Base-by-base conservation (phyloP, 2,113 vertebrate species). In the Mesoclemmys tuberculata region DNA sequence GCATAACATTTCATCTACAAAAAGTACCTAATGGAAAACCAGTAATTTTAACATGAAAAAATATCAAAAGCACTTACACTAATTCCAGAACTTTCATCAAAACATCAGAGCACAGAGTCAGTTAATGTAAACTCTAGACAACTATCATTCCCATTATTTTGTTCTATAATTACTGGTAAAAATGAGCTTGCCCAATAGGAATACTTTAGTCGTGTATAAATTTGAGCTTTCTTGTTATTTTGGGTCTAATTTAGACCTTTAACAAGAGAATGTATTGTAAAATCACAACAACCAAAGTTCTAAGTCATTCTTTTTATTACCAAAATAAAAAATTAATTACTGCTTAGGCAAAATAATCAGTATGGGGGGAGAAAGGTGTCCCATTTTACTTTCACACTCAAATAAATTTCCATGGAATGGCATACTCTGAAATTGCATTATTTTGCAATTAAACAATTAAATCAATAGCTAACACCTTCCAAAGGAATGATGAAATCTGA, bases 361-460 rank as follows among this genome's bases (percentile, higher is more conserved):
- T 4, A 27, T 38, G n/a, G 5, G 68, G 41, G 3, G 22, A 7
- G 24, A 35, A 51, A 18, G 22, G 24, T 1, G 56, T n/a, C 6
- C 2, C 41, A 27, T 90, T 4, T 5, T 82, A 35, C 51, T 82
- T 54, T 75, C 55, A 90, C 1, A 21, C 46, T 8, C 49, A 38
- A 18, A 81, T 54, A 24, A 46, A 82, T 18, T 79, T 84, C 80
- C 64, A 81, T 56, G 64, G 8, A 89, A 55, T 41, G 81, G 38
- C 2, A 82, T 51, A 82, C 6, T 93, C 64, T 93, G 79, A 92
- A 88, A 94, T 64, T 52, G 61, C 89, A 83, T 83, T 92, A 38
- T 2, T 90, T 81, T 71, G 31, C 13, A 1, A 14, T 85, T 83
- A 51, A 2, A 58, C 84, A 16, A 84, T 14, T 52, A 68, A 7